Percentiles rank a stretch among this genome's conserved stretches.
Conservation (phyloP, 2,888 invertebrate species). For the Phyto melanocephala region DNA sequence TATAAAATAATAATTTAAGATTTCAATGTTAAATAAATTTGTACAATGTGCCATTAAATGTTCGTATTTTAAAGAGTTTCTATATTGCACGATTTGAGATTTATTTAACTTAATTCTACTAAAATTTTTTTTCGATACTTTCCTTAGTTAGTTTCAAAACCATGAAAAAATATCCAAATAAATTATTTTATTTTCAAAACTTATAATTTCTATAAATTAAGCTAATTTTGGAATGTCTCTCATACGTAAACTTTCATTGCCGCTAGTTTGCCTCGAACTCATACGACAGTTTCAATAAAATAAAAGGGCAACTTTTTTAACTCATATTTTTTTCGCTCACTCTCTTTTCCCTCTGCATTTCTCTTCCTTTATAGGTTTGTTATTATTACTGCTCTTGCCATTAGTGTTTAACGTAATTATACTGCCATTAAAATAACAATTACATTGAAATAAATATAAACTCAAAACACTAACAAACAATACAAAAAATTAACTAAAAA, state of each 20-base stretch:
- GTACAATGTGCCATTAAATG: too few species aligned
- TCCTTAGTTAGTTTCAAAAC: too few species aligned
- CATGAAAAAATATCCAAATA: too few species aligned
- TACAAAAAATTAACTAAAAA: not conserved
- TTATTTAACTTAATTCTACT: too few species aligned
- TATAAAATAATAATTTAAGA: too few species aligned
- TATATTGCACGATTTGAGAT: too few species aligned
- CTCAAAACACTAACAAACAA: not conserved
- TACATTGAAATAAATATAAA: conserved; percentile 15
- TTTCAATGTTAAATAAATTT: too few species aligned
- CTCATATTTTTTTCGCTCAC: not conserved
- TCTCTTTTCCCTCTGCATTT: not conserved
- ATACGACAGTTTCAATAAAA: not conserved
- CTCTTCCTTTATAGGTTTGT: too few species aligned
- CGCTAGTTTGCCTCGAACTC: not conserved
- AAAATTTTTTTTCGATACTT: too few species aligned
- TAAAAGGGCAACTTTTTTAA: conserved; percentile 32
- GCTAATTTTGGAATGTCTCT: not conserved
- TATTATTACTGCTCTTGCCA: conserved; percentile 20
- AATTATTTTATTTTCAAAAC: too few species aligned
- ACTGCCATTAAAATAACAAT: conserved; percentile 54
- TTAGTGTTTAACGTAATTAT: conserved; percentile 55
- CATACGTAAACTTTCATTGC: not conserved
- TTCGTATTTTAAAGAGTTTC: too few species aligned
- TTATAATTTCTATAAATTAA: not conserved